Evolutionary conservation across 2,888 invertebrate species (phyloP), one percentile per base, ranked within the genome.

Genomic region (Hermaeophaga mercurialis): DNA sequence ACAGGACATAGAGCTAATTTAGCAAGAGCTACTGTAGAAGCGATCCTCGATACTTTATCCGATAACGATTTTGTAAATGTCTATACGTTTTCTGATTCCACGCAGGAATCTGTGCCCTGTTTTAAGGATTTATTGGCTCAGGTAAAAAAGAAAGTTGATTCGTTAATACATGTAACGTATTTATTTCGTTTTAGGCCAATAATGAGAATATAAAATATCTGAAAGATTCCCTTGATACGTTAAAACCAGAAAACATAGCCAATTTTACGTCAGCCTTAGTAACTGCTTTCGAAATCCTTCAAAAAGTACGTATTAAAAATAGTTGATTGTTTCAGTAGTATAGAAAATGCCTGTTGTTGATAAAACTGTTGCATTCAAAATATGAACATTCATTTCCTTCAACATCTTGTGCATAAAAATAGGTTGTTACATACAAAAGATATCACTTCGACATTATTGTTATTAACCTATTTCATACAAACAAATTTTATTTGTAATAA

Each of bases 31-130:
- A 96, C 96, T 0, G 91, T 94, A 0, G 87, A 89, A 52, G 89
- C 91, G 11, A 89, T 99, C 58, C 81, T 99, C 61, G 94, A 97
- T 66, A 98, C 98, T 0, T 84, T 99, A 3, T 94, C 94, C 1
- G 95, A 97, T 65, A 92, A 99, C 74, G 99, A 99, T 78, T 99
- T 91, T 75, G 95, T 99, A 50, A 98, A 97, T 75, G 87, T 99
- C 43, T 92, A 91, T 71, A 86, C 90, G 75, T 97, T 96, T 78
- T 89, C 94, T 34, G 92, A 94, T 49, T 82, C 83, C 0, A 87
- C 92, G 0, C 84, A 87, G 41, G 93, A 94, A 62, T 85, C 95
- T 5, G 91, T 96, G 61, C 85, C 89, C 0, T 99, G 98, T 73
- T 96, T 94, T 75, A 90, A 90, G 71, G 91, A 93, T 73, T 87